Evolutionary conservation across 2,888 invertebrate species (phyloP), one percentile per base, ranked within the genome.

Genomic region (Cryptophagus acutangulus): DNA sequence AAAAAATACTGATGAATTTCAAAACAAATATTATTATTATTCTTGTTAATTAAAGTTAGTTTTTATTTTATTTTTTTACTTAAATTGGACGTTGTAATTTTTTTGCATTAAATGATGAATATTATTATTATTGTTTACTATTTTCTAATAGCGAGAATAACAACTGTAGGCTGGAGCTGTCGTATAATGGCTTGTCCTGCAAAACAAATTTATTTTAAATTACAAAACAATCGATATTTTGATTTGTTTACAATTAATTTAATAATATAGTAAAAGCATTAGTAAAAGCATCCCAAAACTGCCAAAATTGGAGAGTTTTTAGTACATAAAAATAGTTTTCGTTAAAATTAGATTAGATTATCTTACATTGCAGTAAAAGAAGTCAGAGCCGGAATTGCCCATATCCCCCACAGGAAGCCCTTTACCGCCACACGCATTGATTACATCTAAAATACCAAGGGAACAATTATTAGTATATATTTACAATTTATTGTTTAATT

Each of bases 371-470:
- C 61, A 10, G 60, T 59, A 57, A 58, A 61, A 61, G 58, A 61
- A 63, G 63, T 62, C 58, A 62, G 63, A 62, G 58, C 61, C 54
- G 59, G 62, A 54, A 48, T 59, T 61, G 65, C 62, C 76, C 75
- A 73, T 73, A 65, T 51, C 48, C 48, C 43, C 46, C 46, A 62
- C 70, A 73, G 74, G 64, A 60, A 61, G 63, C 63, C 68, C 66
- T 75, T 82, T 84, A 84, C 82, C 84, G 83, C 84, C 84, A 84
- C 78, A 84, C 82, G 82, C 84, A 84, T 79, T 84, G 84, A 83
- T 84, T 84, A 83, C 84, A 84, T 83, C 84, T 84, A 83, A 78
- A 84, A 83, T 75, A 64, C 26, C 31, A 31, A 31, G 12, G 24
- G 57, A 36, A 15, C 14, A 28, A 34, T 10, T 9, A 52, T 49